Base-by-base conservation (phyloP, 2,888 invertebrate genomes). In the Heliconius ethilla region DNA sequence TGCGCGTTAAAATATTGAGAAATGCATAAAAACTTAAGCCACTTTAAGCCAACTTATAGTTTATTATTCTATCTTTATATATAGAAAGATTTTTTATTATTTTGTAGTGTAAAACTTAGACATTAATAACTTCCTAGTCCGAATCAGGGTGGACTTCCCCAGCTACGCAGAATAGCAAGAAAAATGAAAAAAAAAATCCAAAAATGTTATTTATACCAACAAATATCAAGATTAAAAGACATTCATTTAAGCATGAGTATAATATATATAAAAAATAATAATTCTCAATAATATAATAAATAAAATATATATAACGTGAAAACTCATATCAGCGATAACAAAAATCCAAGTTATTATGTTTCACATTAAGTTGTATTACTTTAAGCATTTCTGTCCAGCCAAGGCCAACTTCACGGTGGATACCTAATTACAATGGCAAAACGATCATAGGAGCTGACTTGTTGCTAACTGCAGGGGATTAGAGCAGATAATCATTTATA, bases 1-100 rank as follows among this genome's bases (percentile, higher is more conserved):
- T 70, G 27, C 62, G 37, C 75, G 62, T 74, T 78, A 78, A 79
- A 75, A 33, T 40, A 75, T 67, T 77, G 3, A 72, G 27, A 55
- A 77, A 75, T 51, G 6, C 15, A 63, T 25, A 40, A 37, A 18
- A 74, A 62, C 10, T 18, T n/a, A 13, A 1, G 6, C 13, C 15
- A 11, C 7, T 40, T n/a, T 40, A 33, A 72, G 55, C 6, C 13
- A 37, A 51, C n/a, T 55, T 66, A 27, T 70, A 11, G 3, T 3
- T 59, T 66, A 37, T 70, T 11, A 10, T 3, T 62, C 0, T 62
- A 9, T 4, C 11, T 62, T n/a, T n/a, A 11, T 62, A 0, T 9
- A 55, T 9, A 55, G 22, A 55, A 22, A 7, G 9, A 7, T 55
- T 55, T 55, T 9, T 55, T 55, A 9, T 45, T 6, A 15, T 45